Percentiles rank a stretch among this genome's conserved stretches.
Evolutionary conservation across 2,113 vertebrate genomes (phyloP).

Genomic region (Grammomys surdaster): DNA sequence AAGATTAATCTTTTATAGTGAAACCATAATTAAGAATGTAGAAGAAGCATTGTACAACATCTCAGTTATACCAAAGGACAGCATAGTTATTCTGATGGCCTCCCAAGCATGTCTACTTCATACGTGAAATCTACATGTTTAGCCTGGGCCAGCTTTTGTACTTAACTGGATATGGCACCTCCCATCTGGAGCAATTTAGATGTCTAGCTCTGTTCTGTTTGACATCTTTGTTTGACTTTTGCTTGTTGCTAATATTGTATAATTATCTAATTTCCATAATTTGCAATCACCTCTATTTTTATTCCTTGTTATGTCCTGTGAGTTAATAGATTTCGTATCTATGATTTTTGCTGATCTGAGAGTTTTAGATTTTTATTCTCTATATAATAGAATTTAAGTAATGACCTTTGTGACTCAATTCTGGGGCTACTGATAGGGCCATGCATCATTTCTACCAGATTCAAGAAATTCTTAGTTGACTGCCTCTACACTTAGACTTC

Average conservation of each 20-base stretch:
- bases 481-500: background rate
- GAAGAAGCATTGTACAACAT: background rate
- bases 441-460: background rate
- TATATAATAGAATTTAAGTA: background rate
- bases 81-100: background rate
- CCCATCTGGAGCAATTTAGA: background rate
- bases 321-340: background rate
- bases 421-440: background rate
- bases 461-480: background rate
- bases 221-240: background rate
- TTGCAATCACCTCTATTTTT: background rate
- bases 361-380: background rate
- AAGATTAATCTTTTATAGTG: background rate
- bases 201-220: background rate
- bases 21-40: slow-evolving; percentile 2
- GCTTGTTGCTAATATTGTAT: background rate
- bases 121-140: background rate
- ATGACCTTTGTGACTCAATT: background rate
- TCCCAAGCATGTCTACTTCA: background rate
- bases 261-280: background rate
- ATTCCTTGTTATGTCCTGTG: background rate
- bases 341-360: background rate
- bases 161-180: background rate
- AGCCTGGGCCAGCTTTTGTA: background rate
- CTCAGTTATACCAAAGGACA: background rate